Conservation (phyloP, 53 echinoderm and acorn worm genomes). For the Pentamera pediparva region DNA sequence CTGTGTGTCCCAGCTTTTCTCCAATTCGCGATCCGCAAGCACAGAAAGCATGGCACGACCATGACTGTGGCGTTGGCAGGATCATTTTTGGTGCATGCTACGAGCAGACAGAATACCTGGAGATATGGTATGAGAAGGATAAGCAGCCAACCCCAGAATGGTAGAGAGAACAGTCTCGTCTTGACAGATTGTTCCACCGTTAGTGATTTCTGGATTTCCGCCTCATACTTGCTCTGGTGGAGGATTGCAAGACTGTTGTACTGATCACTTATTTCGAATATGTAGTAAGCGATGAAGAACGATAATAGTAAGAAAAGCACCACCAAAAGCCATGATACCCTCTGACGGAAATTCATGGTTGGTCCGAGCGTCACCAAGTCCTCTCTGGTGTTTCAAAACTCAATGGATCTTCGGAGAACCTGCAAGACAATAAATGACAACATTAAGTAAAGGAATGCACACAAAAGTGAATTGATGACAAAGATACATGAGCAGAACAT, state of each 20-base stretch:
- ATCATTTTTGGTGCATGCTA: conserved; percentile 90
- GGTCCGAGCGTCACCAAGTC: no score
- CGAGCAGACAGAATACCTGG: conserved; percentile 83
- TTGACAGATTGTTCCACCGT: conserved; percentile 65
- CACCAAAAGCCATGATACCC: conserved; percentile 84
- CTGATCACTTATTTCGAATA: conserved; percentile 95
- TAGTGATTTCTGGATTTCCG: conserved; percentile 52
- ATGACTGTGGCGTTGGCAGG: conserved; percentile 70
- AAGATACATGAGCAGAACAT: no score
- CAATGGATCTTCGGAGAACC: no score
- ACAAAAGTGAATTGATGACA: no score
- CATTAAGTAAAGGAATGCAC: no score
- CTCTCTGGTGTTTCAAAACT: no score
- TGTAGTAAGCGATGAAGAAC: conserved; percentile 63
- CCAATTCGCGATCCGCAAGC: conserved; percentile 43
- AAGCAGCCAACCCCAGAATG: conserved; percentile 82
- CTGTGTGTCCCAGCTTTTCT: background rate
- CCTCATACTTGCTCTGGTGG: conserved; percentile 64
- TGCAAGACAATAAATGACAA: no score
- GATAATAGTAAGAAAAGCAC: conserved; percentile 59
- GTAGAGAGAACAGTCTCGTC: conserved; percentile 62
- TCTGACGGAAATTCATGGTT: conserved; percentile 76
- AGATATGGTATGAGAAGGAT: conserved; percentile 80
- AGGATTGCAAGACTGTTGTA: conserved; percentile 80
- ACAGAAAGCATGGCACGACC: conserved; percentile 64